These are phyloP conservation scores for Lycaena phlaeas DNA, from an alignment of 2,888 invertebrate genomes.

Conservation along the genomic window DNA sequence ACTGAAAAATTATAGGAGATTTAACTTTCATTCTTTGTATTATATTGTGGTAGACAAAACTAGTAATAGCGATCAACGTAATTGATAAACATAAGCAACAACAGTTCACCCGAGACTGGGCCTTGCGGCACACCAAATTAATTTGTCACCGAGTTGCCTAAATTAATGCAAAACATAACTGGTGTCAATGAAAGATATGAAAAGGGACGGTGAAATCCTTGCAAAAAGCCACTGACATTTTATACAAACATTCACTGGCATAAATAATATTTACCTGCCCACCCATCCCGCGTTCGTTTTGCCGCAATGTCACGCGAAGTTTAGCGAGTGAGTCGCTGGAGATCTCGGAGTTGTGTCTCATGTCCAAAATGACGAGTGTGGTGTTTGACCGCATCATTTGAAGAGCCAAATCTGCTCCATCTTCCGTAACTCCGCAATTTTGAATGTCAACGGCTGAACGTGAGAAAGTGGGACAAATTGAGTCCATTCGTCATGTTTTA, in stretches of 20 bases:
- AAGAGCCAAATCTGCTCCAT: conserved; percentile 68
- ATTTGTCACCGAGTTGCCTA: not conserved
- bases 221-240: no score
- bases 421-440: conserved; percentile 80
- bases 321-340: conserved; percentile 55
- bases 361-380: conserved; percentile 78
- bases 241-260: no score
- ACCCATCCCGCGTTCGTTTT: conserved; percentile 50
- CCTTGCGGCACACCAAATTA: no score
- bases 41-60: no score
- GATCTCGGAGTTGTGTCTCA: conserved; percentile 75
- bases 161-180: no score
- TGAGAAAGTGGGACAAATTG: not conserved
- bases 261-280: conserved; percentile 54
- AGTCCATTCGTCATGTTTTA: not conserved
- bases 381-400: conserved; percentile 76
- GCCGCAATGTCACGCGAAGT: conserved; percentile 57
- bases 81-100: no score
- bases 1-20: no score
- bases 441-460: conserved; percentile 79
- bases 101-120: no score
- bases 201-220: no score
- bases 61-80: no score
- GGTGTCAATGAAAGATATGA: no score
- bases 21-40: no score